Percentiles rank a stretch among this genome's conserved stretches.
phyloP scores from a whole-genome alignment of 2,888 invertebrate genomes.

The Leptothorax acervorum region DNA sequence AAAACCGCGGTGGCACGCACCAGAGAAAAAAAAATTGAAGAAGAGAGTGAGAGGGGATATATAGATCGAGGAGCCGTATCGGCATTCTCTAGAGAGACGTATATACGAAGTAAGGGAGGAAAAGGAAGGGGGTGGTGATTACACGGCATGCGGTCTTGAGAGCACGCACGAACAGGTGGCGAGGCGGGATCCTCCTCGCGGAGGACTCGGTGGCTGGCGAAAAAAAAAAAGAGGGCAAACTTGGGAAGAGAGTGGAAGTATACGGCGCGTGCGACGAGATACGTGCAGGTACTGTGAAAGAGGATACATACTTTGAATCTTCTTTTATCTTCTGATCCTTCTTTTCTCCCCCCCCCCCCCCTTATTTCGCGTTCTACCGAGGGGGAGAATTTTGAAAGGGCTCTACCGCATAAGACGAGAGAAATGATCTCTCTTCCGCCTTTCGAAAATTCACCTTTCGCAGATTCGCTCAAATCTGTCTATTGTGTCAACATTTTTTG shows the following conservation, averaged over 20 bases:
- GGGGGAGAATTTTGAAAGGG: neutral
- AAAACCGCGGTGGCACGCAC: slow-evolving; percentile 1
- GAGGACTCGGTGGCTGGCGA: slow-evolving; percentile 30
- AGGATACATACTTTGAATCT: neutral
- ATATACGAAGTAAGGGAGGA: neutral
- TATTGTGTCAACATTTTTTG: neutral
- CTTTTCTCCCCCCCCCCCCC: neutral
- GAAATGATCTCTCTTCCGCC: neutral
- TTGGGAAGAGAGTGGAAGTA: slow-evolving; percentile 25
- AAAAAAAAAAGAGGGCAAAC: slow-evolving; percentile 33
- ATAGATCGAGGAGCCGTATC: neutral
- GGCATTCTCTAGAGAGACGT: neutral
- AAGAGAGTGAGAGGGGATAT: neutral
- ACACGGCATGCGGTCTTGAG: slow-evolving; percentile 49
- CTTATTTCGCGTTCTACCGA: neutral
- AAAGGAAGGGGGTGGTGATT: slow-evolving; percentile 13
- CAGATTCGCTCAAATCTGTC: neutral
- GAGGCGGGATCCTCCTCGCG: slow-evolving; percentile 53
- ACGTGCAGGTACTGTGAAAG: slow-evolving; percentile 62
- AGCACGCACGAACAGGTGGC: slow-evolving; percentile 68
- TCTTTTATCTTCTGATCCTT: no score
- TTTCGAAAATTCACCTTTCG: slow-evolving; percentile 5
- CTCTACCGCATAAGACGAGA: neutral
- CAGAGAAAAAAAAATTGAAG: neutral
- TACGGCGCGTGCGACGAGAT: slow-evolving; percentile 22